Evolutionary conservation across 1,140 invertebrate species (phyloP).

Genomic region (Lucilia cuprina): DNA sequence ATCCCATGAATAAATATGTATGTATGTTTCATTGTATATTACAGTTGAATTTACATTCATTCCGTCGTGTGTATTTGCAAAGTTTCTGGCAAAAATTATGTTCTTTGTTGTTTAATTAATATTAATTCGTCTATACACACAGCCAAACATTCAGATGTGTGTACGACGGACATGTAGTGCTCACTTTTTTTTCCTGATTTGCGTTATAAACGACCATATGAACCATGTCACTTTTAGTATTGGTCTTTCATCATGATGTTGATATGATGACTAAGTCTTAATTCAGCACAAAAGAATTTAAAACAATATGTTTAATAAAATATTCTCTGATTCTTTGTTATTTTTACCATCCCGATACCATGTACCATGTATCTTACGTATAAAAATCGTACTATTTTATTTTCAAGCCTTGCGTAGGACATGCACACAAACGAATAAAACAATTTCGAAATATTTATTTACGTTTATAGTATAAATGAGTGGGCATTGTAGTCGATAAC

Average conservation of each 20-base stretch:
- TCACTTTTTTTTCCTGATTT: background rate
- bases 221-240: background rate
- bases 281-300: background rate
- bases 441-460: background rate
- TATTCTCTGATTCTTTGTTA: background rate
- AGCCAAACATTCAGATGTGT: background rate
- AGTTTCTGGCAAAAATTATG: background rate
- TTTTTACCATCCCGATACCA: background rate
- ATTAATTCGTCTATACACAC: background rate
- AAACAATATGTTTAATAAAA: background rate
- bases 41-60: background rate
- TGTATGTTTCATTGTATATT: no score
- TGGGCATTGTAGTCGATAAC: background rate
- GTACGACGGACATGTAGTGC: background rate
- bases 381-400: background rate
- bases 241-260: background rate
- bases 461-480: background rate
- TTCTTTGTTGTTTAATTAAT: conserved; percentile 12
- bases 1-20: no score
- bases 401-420: background rate
- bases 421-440: background rate
- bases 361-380: background rate
- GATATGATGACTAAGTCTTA: background rate
- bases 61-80: background rate
- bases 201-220: conserved; percentile 6